Percentiles rank a stretch among this genome's conserved stretches.
phyloP scores from a whole-genome alignment of 2,113 vertebrate genomes.

The Ivindomyrus marchei region DNA sequence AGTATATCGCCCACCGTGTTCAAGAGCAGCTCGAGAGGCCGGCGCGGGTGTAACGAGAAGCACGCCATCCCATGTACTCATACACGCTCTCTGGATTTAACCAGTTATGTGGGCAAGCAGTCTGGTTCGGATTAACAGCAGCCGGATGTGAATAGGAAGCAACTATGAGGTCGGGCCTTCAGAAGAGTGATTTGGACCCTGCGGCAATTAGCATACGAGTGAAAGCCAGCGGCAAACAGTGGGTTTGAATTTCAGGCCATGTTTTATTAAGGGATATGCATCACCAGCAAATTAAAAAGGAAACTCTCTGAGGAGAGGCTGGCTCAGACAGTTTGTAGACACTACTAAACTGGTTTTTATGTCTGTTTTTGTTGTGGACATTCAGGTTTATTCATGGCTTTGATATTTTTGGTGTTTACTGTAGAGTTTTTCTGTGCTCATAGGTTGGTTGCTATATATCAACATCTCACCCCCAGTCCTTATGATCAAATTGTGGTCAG shows the following conservation, averaged over 20 bases:
- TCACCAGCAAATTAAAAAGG: background rate
- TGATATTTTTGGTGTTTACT: background rate
- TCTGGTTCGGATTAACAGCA: slow-evolving; percentile 5
- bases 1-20: background rate
- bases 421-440: background rate
- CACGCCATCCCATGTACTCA: background rate
- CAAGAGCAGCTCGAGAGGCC: background rate
- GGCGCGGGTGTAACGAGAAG: background rate
- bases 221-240: background rate
- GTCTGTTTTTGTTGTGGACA: background rate
- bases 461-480: background rate
- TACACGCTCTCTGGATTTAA: background rate
- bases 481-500: background rate
- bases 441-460: background rate
- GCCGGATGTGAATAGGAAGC: background rate
- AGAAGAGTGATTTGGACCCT: background rate
- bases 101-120: background rate
- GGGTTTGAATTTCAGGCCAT: background rate
- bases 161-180: background rate
- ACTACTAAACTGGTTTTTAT: background rate
- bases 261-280: background rate
- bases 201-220: background rate
- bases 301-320: background rate
- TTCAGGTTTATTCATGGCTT: background rate
- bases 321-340: background rate